These are phyloP conservation scores for Nesogale talazaci DNA, from an alignment of 2,113 vertebrate genomes.

Conservation along the genomic window DNA sequence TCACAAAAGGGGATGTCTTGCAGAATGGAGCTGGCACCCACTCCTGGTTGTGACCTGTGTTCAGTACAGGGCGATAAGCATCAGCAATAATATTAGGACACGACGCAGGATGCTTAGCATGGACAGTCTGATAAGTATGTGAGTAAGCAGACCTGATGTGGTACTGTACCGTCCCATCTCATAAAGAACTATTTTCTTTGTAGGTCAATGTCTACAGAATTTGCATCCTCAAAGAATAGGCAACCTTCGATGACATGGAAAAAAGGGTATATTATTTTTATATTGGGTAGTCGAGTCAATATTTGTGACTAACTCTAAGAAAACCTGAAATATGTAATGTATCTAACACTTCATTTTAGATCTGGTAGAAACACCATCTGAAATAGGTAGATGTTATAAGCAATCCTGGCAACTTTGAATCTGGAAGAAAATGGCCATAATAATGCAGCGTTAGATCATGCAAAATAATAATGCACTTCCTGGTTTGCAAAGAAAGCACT, in stretches of 20 bases:
- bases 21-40: slow-evolving; percentile 83
- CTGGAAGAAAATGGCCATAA: slow-evolving; percentile 19
- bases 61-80: slow-evolving; percentile 82
- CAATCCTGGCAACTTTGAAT: not conserved
- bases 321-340: not conserved
- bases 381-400: not conserved
- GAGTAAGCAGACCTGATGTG: slow-evolving; percentile 49
- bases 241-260: not conserved
- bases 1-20: slow-evolving; percentile 84
- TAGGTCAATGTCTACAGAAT: slow-evolving; percentile 6
- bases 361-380: slow-evolving; percentile 26
- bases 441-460: slow-evolving; percentile 34
- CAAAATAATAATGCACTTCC: not conserved
- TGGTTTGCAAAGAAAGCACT: slow-evolving; percentile 8
- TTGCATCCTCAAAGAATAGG: not conserved
- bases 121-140: slow-evolving; percentile 77
- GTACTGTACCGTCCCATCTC: slow-evolving; percentile 26
- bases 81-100: slow-evolving; percentile 83
- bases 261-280: not conserved
- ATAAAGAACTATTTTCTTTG: slow-evolving; percentile 39
- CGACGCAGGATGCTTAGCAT: slow-evolving; percentile 63
- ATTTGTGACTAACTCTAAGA: not conserved
- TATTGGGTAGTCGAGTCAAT: slow-evolving; percentile 19
- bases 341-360: slow-evolving; percentile 11
- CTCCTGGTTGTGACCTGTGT: slow-evolving; percentile 83